Conservation (phyloP, 2,797 vertebrate species). For the Ctenosaura bakeri region DNA sequence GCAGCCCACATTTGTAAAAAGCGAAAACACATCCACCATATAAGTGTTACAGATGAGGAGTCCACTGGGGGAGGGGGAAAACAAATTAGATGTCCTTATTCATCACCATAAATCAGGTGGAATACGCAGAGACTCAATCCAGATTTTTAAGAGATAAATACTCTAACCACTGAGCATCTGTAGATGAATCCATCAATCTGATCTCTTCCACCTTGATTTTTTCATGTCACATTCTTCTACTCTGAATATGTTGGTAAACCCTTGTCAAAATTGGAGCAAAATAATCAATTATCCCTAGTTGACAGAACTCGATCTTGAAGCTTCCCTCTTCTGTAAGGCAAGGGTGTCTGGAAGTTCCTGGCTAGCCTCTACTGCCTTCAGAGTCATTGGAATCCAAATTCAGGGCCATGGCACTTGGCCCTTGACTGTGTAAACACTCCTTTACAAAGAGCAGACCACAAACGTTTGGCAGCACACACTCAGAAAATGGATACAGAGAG, state of each 20-base stretch:
- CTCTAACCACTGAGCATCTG: too few relatives aligned
- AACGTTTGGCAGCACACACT: slow-evolving; percentile 8
- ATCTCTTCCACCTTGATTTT: too few relatives aligned
- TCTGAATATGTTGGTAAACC: too few relatives aligned
- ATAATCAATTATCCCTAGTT: not conserved
- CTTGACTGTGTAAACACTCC: not conserved
- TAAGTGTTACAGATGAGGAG: not conserved
- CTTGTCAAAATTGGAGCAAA: not conserved
- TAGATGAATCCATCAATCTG: too few relatives aligned
- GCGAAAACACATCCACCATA: not conserved
- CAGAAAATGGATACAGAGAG: not conserved
- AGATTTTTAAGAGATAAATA: too few relatives aligned
- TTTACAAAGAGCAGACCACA: slow-evolving; percentile 38
- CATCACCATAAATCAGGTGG: too few relatives aligned
- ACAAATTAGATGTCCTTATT: too few relatives aligned
- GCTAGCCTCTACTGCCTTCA: not conserved
- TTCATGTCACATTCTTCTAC: too few relatives aligned
- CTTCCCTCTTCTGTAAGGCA: not conserved
- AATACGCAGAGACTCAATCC: too few relatives aligned
- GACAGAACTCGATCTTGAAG: not conserved
- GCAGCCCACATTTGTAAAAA: not conserved
- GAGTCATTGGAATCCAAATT: not conserved
- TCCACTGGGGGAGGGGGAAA: too few relatives aligned
- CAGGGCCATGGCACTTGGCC: not conserved
- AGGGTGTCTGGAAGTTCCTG: not conserved